Conservation (phyloP, 2,797 vertebrate species). For the Philypnodon macrostomus region DNA sequence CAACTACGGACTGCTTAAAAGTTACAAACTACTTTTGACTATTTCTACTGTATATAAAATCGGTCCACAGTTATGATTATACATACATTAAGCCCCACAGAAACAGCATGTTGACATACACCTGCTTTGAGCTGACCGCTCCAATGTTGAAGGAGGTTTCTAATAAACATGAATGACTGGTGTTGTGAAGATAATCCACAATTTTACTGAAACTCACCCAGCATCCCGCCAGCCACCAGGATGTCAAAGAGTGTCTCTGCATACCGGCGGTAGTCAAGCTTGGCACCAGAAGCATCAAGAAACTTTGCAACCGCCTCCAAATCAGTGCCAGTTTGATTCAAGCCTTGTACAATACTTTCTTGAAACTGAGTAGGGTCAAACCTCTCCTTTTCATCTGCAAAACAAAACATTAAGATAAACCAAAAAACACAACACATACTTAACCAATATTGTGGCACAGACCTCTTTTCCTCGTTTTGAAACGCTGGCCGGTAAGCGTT, state of each 20-base stretch:
- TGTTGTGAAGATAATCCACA: too few species aligned
- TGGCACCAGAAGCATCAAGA: conserved; percentile 96
- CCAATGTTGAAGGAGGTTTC: too few species aligned
- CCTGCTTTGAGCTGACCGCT: too few species aligned
- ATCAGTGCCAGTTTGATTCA: conserved; percentile 96
- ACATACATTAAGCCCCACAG: too few species aligned
- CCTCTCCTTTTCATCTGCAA: conserved; percentile 97
- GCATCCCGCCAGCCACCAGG: conserved; percentile 98
- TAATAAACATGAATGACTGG: too few species aligned
- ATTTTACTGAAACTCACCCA: conserved; percentile 89
- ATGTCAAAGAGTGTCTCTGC: conserved; percentile 97
- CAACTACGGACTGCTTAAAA: too few species aligned
- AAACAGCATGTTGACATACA: too few species aligned
- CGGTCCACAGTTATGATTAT: too few species aligned
- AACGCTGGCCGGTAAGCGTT: conserved; percentile 98
- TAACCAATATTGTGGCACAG: too few species aligned
- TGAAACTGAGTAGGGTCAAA: conserved; percentile 99
- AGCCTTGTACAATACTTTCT: conserved; percentile 98
- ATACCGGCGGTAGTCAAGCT: conserved; percentile 98
- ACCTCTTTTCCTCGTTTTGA: conserved; percentile 98
- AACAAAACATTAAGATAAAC: background rate
- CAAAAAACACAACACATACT: background rate
- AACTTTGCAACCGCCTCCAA: conserved; percentile 98
- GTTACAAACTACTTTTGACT: too few species aligned
- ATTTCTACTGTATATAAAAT: too few species aligned